Percentiles rank a stretch among this genome's conserved stretches.
Conservation (phyloP, 2,888 invertebrate species). For the Scrobipalpa costella region DNA sequence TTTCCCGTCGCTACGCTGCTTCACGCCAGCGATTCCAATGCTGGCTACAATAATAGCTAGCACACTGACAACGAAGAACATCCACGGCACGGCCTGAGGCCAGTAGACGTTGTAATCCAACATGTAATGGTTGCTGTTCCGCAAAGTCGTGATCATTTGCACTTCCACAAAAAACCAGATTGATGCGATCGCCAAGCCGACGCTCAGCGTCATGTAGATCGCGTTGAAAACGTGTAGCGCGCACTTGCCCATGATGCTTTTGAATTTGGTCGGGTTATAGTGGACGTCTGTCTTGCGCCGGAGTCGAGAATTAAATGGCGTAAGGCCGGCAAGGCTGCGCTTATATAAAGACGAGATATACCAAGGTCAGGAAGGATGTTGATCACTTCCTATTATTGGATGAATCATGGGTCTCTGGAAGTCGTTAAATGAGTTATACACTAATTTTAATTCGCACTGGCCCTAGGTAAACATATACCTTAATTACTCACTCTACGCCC, state of each 20-base stretch:
- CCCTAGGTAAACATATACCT: constrained; percentile 9
- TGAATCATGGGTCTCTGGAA: constrained; percentile 32
- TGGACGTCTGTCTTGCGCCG: constrained; percentile 35
- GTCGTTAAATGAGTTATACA: constrained; percentile 27
- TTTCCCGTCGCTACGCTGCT: constrained; percentile 53
- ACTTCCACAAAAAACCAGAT: constrained; percentile 58
- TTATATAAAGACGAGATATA: constrained; percentile 42
- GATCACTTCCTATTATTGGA: constrained; percentile 32
- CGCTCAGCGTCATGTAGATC: constrained; percentile 43
- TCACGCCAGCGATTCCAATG: constrained; percentile 64
- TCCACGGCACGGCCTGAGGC: constrained; percentile 73
- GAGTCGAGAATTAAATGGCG: constrained; percentile 52
- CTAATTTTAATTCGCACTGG: constrained; percentile 31
- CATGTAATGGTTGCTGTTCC: constrained; percentile 63
- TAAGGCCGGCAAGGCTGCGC: constrained; percentile 32
- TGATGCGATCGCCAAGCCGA: constrained; percentile 45
- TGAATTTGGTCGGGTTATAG: constrained; percentile 6
- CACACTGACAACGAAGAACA: constrained; percentile 62
- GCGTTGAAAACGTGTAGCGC: constrained; percentile 48
- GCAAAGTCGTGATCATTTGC: constrained; percentile 46
- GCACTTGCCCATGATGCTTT: constrained; percentile 40
- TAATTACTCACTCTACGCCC: background rate
- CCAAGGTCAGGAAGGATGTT: constrained; percentile 37
- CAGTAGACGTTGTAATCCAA: constrained; percentile 72
- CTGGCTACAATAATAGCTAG: constrained; percentile 57